Base-by-base conservation (phyloP, 1,140 invertebrate species). In the Mycetomoellerius zeteki region DNA sequence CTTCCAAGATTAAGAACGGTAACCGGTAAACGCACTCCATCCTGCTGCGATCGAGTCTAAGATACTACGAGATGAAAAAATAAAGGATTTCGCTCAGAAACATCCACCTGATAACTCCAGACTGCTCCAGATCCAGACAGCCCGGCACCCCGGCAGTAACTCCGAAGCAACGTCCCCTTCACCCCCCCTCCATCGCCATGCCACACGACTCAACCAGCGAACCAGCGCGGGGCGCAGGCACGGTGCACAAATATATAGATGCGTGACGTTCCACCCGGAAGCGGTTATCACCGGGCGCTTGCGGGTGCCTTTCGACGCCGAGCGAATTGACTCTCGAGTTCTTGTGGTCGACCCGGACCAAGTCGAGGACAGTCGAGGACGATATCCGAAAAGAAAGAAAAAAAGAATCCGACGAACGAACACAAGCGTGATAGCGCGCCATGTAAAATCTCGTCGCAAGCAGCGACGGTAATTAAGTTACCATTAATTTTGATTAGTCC, bases 1-100 rank as follows among this genome's bases (percentile, higher is more conserved):
- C 97, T 96, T 99, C 97, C 75, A 99, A 96, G 62, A 99, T 96
- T 86, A 96, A 95, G 94, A 98, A 99, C 0, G 98, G 98, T 88
- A 98, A 91, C 75, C 96, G 96, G 92, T 98, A 98, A 37, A 98
- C 91, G 73, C 96, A 95, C 95, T 99, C 98, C 97, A 99, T 98
- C 91, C 27, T 60, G 69, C 24, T 16, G 33, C 50, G 19, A 14
- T 12, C 21, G 75, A 82, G 52, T 64, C 52, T 67, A 85, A 52
- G 71, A 47, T 86, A 71, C 77, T 86, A 77, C 27, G 33, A 24
- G 47, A 72, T 87, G 69, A 58, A 85, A 87, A 84, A 87, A 64
- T 75, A 73, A 52, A 84, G 37, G 54, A 37, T 62, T 16, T 67
- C 14, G n/a, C 27, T 1, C 27, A 3, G 16, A 27, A 67, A 52